Conservation (phyloP, 2,797 vertebrate genomes). For the Micropoecilia bifurca region DNA sequence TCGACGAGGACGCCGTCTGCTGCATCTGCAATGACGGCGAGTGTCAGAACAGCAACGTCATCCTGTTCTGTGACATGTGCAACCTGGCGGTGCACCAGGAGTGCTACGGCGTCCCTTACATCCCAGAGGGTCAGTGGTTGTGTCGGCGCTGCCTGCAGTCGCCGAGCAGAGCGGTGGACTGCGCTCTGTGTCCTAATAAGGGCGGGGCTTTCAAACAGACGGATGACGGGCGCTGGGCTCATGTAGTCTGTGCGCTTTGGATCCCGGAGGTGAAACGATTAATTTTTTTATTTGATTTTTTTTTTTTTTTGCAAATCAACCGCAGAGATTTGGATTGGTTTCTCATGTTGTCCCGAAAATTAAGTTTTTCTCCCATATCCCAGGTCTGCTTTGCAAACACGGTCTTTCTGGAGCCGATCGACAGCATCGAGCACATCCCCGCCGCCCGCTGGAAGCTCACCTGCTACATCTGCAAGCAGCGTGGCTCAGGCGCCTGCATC, state of each 20-base stretch:
- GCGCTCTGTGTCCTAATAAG: conserved; percentile 98
- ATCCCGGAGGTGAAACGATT: conserved; percentile 89
- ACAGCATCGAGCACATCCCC: conserved; percentile 99
- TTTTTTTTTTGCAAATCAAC: not conserved
- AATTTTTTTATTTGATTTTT: no score
- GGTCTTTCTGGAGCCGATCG: conserved; percentile 98
- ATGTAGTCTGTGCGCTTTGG: conserved; percentile 98
- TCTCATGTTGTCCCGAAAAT: not conserved
- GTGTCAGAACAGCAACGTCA: conserved; percentile 99
- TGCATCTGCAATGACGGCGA: conserved; percentile 99
- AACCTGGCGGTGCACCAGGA: conserved; percentile 99
- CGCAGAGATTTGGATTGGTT: not conserved
- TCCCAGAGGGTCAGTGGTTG: conserved; percentile 98
- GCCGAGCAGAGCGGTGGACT: conserved; percentile 96
- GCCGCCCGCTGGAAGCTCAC: conserved; percentile 98
- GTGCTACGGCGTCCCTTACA: conserved; percentile 98
- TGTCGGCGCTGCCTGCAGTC: conserved; percentile 98
- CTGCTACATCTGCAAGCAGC: conserved; percentile 99
- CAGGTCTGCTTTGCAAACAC: conserved; percentile 98
- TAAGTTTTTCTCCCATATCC: conserved; percentile 12
- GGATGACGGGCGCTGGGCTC: conserved; percentile 97
- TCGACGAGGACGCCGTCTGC: conserved; percentile 97
- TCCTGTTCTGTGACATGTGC: conserved; percentile 99
- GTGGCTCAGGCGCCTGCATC: conserved; percentile 96
- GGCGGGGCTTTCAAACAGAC: conserved; percentile 99